Conservation (phyloP, 92 coral and sea anemone species). For the Palythoa grandiflora region DNA sequence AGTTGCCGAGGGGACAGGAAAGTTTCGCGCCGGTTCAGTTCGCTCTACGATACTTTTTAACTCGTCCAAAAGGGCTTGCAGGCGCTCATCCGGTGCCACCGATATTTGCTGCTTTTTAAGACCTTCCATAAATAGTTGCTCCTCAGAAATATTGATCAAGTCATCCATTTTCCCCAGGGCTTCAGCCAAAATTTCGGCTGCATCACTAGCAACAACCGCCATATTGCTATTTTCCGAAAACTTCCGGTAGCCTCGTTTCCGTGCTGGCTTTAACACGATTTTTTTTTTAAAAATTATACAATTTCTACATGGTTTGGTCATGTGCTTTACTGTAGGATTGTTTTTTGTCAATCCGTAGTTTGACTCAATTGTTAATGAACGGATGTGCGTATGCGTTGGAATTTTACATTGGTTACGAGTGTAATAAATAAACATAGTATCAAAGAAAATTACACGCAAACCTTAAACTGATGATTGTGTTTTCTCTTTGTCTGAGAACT, state of each 20-base stretch:
- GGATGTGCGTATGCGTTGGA: no score
- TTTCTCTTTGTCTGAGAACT: no score
- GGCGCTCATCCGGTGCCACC: constrained; percentile 65
- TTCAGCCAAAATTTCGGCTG: constrained; percentile 94
- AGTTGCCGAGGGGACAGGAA: constrained; percentile 72
- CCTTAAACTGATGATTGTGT: no score
- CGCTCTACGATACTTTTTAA: constrained; percentile 65
- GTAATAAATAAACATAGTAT: no score
- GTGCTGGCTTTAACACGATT: not conserved
- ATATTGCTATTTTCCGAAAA: constrained; percentile 59
- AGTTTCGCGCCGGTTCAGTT: constrained; percentile 58
- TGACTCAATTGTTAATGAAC: no score
- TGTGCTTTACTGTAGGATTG: no score
- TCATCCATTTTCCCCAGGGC: constrained; percentile 98
- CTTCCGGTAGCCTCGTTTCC: constrained; percentile 50
- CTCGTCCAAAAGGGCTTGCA: constrained; percentile 74
- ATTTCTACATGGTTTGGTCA: no score
- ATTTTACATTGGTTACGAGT: no score
- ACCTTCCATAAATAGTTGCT: constrained; percentile 84
- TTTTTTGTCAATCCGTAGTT: no score
- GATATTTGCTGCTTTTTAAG: constrained; percentile 55
- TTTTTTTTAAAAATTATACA: no score
- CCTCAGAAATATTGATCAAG: constrained; percentile 83
- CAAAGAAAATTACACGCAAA: no score
- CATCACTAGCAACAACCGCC: constrained; percentile 96